A percentile compares a stretch with the other conserved stretches of the same genome.
These are phyloP conservation scores for Sebastes taczanowskii DNA, from an alignment of 2,797 vertebrate species.

Conservation along the genomic window DNA sequence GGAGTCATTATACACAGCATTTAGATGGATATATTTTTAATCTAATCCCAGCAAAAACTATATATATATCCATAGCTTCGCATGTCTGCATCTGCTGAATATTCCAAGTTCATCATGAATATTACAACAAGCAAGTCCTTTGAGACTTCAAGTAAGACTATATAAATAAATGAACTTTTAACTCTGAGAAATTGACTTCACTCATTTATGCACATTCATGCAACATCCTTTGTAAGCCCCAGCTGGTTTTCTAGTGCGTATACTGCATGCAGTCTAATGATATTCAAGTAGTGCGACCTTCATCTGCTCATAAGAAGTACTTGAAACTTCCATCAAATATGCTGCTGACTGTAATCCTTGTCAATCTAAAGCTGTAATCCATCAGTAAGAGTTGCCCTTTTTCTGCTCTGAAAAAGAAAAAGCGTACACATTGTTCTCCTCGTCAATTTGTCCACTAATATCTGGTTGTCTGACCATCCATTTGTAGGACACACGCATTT, in stretches of 20 bases:
- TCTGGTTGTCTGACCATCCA: background rate
- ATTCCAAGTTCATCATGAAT: slow-evolving; percentile 22
- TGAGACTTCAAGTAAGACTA: background rate
- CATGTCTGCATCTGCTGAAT: slow-evolving; percentile 20
- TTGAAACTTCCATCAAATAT: slow-evolving; percentile 56
- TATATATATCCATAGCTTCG: background rate
- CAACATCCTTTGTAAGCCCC: background rate
- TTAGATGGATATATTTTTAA: background rate
- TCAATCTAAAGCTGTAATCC: slow-evolving; percentile 63
- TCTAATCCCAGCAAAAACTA: background rate
- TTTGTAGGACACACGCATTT: slow-evolving; percentile 1
- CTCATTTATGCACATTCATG: slow-evolving; percentile 33
- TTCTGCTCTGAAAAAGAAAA: background rate
- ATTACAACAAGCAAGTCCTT: slow-evolving; percentile 9
- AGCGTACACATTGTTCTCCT: background rate
- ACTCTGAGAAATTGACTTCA: background rate
- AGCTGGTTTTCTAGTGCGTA: background rate
- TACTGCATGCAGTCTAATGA: background rate
- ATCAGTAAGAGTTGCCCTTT: slow-evolving; percentile 19
- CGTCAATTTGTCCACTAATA: slow-evolving; percentile 2
- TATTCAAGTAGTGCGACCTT: slow-evolving; percentile 20
- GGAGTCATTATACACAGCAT: background rate
- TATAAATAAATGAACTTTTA: slow-evolving; percentile 42
- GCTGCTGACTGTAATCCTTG: slow-evolving; percentile 50
- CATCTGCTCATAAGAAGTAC: slow-evolving; percentile 15